These are phyloP conservation scores for Tetramorium alpestre DNA, from an alignment of 1,140 invertebrate genomes.

Conservation along the genomic window DNA sequence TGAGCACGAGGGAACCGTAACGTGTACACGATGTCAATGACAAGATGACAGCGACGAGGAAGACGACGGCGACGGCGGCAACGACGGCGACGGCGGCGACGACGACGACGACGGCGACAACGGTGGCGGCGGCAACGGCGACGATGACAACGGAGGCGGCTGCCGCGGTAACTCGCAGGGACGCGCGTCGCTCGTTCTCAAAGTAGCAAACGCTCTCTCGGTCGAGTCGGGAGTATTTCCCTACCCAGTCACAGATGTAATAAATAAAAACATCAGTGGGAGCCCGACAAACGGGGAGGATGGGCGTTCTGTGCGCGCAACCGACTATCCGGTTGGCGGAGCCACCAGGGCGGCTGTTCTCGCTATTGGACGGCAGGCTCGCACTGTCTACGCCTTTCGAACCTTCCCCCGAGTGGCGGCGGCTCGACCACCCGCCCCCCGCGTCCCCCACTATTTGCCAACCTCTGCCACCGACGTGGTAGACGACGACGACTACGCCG, in stretches of 20 bases:
- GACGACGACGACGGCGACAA: conserved; percentile 42
- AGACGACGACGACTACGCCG: conserved; percentile 67
- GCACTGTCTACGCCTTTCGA: conserved; percentile 74
- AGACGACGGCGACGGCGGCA: conserved; percentile 35
- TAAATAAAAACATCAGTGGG: conserved; percentile 89
- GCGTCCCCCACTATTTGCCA: conserved; percentile 51
- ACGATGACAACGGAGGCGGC: conserved; percentile 73
- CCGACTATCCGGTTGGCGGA: conserved; percentile 77
- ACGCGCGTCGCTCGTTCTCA: conserved; percentile 86
- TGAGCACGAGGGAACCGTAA: conserved; percentile 30
- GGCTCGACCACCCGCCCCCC: conserved; percentile 68
- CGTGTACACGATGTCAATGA: conserved; percentile 21
- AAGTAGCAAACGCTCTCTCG: conserved; percentile 87
- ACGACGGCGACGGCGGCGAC: background rate
- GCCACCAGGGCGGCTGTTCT: conserved; percentile 67
- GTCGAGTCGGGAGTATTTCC: conserved; percentile 86
- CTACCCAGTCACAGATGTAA: conserved; percentile 89
- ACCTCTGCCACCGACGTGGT: conserved; percentile 72
- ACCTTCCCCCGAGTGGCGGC: conserved; percentile 72
- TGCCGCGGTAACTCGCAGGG: conserved; percentile 82
- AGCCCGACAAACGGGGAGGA: conserved; percentile 79
- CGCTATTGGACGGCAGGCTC: conserved; percentile 70
- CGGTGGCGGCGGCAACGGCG: conserved; percentile 51
- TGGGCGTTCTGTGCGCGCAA: conserved; percentile 81
- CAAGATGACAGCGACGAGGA: conserved; percentile 34